Evolutionary conservation across 2,113 vertebrate species (phyloP).

Genomic region (Danio rerio): GRCz12tu NC_133189.1:55629001-55629500

Average conservation of each 20-base stretch:
- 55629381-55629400: too few species aligned
- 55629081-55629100: neutral
- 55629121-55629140: neutral
- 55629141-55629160: neutral
- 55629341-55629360: neutral
- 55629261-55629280: neutral
- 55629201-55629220: neutral
- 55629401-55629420: too few species aligned
- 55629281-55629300: neutral
- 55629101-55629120: slow-evolving; percentile 22
- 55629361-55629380: neutral
- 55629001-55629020: slow-evolving; percentile 23
- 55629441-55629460: too few species aligned
- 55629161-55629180: neutral
- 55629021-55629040: slow-evolving; percentile 9
- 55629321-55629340: neutral
- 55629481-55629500: too few species aligned
- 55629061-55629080: slow-evolving; percentile 10
- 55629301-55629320: neutral
- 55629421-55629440: too few species aligned
- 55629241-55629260: neutral
- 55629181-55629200: neutral
- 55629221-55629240: neutral
- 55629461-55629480: too few species aligned
- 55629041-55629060: slow-evolving; percentile 33